Base-by-base conservation (phyloP, 2,797 vertebrate species). In the Hippopotamyrus pictus region DNA sequence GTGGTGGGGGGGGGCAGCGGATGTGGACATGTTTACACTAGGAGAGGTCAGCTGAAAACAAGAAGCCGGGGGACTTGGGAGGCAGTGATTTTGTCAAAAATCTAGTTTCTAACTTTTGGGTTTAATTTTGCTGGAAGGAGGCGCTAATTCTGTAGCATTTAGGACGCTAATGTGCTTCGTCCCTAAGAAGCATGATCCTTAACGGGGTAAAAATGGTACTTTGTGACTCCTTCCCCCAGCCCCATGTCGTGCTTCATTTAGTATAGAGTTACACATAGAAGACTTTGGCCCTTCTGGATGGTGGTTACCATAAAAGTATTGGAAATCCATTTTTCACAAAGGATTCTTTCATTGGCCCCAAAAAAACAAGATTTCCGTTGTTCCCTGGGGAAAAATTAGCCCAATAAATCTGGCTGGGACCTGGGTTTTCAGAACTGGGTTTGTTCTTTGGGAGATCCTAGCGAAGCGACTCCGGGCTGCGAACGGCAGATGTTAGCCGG, bases 41-140 rank as follows among this genome's bases (percentile, higher is more conserved):
- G 51, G 33, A 91, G 90, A 90, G 90, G 90, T 91, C 90, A 54
- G 54, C 91, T 92, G 94, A 93, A 93, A 94, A 94, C 94, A 95
- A 93, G 93, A 92, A 92, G 82, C 92, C 92, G 2, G 65, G 89
- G 51, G 22, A 6, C 29, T 25, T 8, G 2, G 22, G 25, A 88
- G 41, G 53, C n/a, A 5, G 86, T 48, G 37, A 82, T 25, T 86
- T 17, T 82, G 88, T 19, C 25, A 6, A 25, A 85, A 53, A 7
- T 89, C 33, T 25, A 22, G 0, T 86, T 8, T 59, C 51, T 48
- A 50, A 51, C 50, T 46, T 3, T 88, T 11, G 17, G 59, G 54
- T 87, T 84, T 86, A 54, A 89, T 86, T 57, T 51, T 88, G n/a
- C 22, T 89, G 89, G 91, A 90, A 89, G 88, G 87, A 87, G 22